Base-by-base conservation (phyloP, 2,888 invertebrate species). In the Tromatobia lineatoria region DNA sequence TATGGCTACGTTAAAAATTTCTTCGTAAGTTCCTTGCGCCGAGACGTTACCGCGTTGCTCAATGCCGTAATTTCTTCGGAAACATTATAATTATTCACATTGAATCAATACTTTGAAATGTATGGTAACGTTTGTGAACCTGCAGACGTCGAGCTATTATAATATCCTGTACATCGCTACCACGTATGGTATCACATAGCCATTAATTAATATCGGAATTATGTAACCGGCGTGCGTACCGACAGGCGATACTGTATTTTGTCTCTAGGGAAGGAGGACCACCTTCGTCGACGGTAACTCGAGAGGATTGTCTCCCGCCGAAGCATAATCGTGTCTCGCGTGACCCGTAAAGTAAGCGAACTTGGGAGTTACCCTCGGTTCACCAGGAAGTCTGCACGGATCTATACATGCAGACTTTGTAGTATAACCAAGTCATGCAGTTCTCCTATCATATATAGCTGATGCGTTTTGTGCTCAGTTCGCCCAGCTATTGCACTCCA, bases 261-360 rank as follows among this genome's bases (percentile, higher is more conserved):
- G 25, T 79, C 52, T 18, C 54, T 45, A 20, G 69, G 47, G 67
- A 38, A 34, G 47, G 52, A 20, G 20, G 73, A 73, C 67, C 77
- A 61, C 45, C 61, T 25, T 59, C 25, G 50, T 34, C 73, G 73
- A 25, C n/a, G 52, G 85, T 76, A 88, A 85, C 88, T 87, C 86
- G 80, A 82, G 89, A 87, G 88, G 83, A 88, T 89, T 88, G 87
- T 88, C 76, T 87, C 85, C 13, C 45, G 45, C 42, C 50, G 57
- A 18, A 20, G 86, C 82, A 87, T 88, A 90, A 90, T 90, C 89
- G 88, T 88, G 88, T 90, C 88, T 87, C 86, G 86, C 80, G 87
- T 88, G 88, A 88, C 87, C 87, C 88, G 87, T 89, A 88, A 88
- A 88, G 86, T 83, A 86, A 83, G 83, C 57, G 69, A 85, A 84